Evolutionary conservation across 2,113 vertebrate genomes (phyloP).

Genomic region (Cariama cristata): DNA sequence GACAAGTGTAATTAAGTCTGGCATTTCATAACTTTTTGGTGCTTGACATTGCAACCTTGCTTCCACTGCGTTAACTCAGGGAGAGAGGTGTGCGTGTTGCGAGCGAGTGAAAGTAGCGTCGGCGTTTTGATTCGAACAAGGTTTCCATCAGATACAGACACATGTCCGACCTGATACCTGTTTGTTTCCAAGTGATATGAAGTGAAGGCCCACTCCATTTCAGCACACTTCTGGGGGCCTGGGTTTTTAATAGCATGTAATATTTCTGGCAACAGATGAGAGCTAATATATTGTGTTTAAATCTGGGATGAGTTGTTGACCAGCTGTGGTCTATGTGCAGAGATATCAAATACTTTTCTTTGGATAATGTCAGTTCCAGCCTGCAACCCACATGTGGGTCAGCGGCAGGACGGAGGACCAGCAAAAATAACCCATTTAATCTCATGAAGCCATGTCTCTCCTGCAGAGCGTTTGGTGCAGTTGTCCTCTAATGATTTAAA

Average conservation of each 20-base stretch:
- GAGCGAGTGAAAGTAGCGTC: not conserved
- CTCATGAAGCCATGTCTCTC: conserved; percentile 9
- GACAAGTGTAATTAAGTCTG: not conserved
- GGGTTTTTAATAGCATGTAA: conserved; percentile 50
- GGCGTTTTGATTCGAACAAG: not conserved
- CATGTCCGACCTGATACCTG: not conserved
- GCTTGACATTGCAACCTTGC: not conserved
- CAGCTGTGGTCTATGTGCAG: conserved; percentile 73
- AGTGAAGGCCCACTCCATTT: conserved; percentile 9
- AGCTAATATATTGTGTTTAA: conserved; percentile 50
- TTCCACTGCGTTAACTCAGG: fast-evolving
- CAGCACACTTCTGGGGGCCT: conserved; percentile 5
- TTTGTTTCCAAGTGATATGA: not conserved
- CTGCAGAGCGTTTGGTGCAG: not conserved
- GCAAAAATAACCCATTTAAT: conserved; percentile 45
- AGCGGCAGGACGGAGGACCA: conserved; percentile 12
- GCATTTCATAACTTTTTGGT: not conserved
- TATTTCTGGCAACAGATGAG: conserved; percentile 71
- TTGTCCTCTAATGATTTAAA: not conserved
- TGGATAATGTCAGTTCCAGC: conserved; percentile 62
- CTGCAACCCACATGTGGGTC: conserved; percentile 74
- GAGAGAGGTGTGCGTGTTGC: not conserved
- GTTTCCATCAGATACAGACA: not conserved
- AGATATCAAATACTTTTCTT: conserved; percentile 53
- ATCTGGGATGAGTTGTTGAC: conserved; percentile 69